Percentiles rank a stretch among this genome's conserved stretches.
Evolutionary conservation across 2,113 vertebrate genomes (phyloP).

Genomic region (Haemorhous mexicanus): DNA sequence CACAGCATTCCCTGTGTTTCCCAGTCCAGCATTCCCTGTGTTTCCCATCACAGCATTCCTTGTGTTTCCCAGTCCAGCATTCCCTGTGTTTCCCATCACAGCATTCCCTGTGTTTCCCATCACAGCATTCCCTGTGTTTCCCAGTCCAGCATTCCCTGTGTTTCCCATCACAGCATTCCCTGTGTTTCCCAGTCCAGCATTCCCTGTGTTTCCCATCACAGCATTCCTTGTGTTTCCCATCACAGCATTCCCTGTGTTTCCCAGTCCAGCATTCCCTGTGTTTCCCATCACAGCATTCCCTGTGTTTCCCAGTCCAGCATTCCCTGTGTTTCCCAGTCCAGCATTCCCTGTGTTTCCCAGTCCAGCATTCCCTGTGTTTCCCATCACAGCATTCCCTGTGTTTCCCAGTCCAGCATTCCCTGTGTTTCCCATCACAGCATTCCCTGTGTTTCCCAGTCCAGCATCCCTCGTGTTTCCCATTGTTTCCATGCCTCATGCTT

Average conservation of each 20-base stretch:
- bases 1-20: no score
- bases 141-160: fast-evolving
- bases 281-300: no score
- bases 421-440: background rate
- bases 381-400: background rate
- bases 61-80: background rate
- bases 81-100: background rate
- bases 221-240: background rate
- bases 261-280: no score
- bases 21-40: background rate
- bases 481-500: background rate
- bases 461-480: background rate
- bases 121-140: background rate
- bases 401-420: background rate
- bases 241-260: background rate
- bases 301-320: background rate
- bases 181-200: background rate
- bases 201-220: background rate
- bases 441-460: background rate
- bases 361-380: background rate
- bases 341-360: background rate
- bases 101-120: background rate
- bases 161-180: no score
- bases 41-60: background rate
- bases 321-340: background rate